Evolutionary conservation across 2,113 vertebrate genomes (phyloP), one percentile per base, ranked within the genome.

Genomic region (Heterotilapia buettikoferi): DNA sequence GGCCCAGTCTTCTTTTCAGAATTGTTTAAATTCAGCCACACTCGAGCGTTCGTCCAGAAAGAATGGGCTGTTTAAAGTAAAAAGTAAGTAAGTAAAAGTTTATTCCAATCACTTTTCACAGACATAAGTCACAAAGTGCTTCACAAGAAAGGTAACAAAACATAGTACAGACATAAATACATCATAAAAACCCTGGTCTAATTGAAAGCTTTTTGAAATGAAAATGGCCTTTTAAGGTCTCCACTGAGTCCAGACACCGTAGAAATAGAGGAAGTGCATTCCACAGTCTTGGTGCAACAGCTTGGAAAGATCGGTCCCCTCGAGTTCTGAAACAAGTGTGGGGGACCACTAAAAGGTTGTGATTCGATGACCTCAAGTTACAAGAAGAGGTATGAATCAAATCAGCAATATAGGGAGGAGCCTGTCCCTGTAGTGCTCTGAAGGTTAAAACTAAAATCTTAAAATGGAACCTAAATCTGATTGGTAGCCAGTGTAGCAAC

Each of bases 31-130:
- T 26, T 73, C 38, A 73, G 38, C 21, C 68, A 45, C 13, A 73
- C 5, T 1, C 0, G 5, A 45, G 8, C 0, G 1, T 45, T 2
- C 4, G 4, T 1, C 68, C 38, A 18, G 68, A 16, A 73, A 18
- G 68, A 45, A 73, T 6, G n/a, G 38, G 38, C 66, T 16, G n/a
- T 71, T 71, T 26, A 71, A 71, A 24, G 66, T 71, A 43, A 24
- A 63, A 63, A 61, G 57, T 61, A 33, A 26, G 4, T 56, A 26
- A 19, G 29, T 61, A 33, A 61, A 61, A 33, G 57, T 61, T 33
- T 19, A 33, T 61, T 61, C 16, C 19, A 33, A 61, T 61, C 5
- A 61, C 29, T 19, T 61, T 19, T 61, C 57, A 33, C 57, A 61
- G 59, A 61, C 9, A 61, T 33, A 33, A 19, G 16, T 61, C 59